Conservation (phyloP, 2,113 vertebrate species). For the Notothenia coriiceps region DNA sequence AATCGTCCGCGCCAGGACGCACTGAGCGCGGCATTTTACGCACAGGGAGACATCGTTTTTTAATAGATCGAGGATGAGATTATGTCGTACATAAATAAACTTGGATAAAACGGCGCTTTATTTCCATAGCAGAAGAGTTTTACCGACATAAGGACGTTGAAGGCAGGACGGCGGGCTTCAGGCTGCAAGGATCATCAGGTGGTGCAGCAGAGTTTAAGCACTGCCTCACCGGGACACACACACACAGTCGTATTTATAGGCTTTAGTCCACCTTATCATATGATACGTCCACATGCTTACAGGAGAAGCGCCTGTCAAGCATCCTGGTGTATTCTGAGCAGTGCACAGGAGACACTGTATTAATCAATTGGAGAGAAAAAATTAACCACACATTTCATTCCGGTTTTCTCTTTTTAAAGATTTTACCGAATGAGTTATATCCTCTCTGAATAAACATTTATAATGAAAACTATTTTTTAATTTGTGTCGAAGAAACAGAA, state of each 20-base stretch:
- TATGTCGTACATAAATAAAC: constrained; percentile 13
- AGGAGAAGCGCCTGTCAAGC: constrained; percentile 3
- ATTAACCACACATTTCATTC: no score
- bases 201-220: constrained; percentile 10
- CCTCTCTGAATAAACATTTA: not conserved
- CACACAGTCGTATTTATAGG: constrained; percentile 51
- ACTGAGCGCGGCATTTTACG: constrained; percentile 72
- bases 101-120: not conserved
- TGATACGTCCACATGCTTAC: constrained; percentile 32
- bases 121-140: not conserved
- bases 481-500: not conserved
- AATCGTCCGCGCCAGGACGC: constrained; percentile 63
- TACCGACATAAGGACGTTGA: not conserved
- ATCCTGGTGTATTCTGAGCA: constrained; percentile 3
- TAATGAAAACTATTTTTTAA: not conserved
- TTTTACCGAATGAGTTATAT: not conserved
- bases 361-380: not conserved
- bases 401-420: not conserved
- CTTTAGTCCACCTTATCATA: constrained; percentile 54
- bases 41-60: constrained; percentile 50
- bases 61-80: constrained; percentile 16
- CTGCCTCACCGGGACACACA: constrained; percentile 5
- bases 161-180: not conserved
- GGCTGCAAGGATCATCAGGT: constrained; percentile 39
- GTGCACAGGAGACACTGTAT: not conserved